Base-by-base conservation (phyloP, 2,888 invertebrate species). In the Ophion costatus region DNA sequence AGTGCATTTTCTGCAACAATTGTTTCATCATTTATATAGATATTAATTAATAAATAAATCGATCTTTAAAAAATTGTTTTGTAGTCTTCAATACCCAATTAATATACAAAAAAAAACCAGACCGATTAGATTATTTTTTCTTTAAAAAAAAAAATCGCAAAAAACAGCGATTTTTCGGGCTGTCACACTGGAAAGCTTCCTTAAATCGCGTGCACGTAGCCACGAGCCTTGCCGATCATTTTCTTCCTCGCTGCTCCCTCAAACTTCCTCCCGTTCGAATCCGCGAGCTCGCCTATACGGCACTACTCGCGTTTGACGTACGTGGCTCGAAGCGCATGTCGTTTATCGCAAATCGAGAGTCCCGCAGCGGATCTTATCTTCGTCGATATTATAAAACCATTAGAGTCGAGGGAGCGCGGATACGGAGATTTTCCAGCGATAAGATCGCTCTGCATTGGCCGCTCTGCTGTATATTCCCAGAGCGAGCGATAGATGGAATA, bases 311-410 rank as follows among this genome's bases (percentile, higher is more conserved):
- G 6, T 5, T 45, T 57, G 63, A 38, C 56, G 66, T 22, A n/a
- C 29, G 63, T 71, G 57, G 71, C 67, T 69, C 73, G 63, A 70
- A 70, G 63, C 56, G 61, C 56, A 29, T 14, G 24, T 24, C 24
- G 66, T 82, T 82, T 86, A 88, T 88, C 80, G 85, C 76, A 80
- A 88, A 88, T 87, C 83, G 84, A 84, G 59, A 79, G 74, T 20
- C 76, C 71, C 57, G 33, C 51, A 51, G 71, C 67, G 84, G 86
- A 90, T 90, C 87, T 88, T 90, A 89, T 90, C 90, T 77, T 66
- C 74, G 63, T 71, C 74, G 83, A 85, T 88, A 89, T 88, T 89
- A 88, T 88, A 88, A 89, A 88, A 84, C 87, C 89, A 90, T 90
- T 86, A 88, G 86, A 84, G 69, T 83, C 83, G 74, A 76, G 81